These are phyloP conservation scores for Caenorhabditis wallacei DNA, from an alignment of 2,888 invertebrate species.

Conservation along the genomic window DNA sequence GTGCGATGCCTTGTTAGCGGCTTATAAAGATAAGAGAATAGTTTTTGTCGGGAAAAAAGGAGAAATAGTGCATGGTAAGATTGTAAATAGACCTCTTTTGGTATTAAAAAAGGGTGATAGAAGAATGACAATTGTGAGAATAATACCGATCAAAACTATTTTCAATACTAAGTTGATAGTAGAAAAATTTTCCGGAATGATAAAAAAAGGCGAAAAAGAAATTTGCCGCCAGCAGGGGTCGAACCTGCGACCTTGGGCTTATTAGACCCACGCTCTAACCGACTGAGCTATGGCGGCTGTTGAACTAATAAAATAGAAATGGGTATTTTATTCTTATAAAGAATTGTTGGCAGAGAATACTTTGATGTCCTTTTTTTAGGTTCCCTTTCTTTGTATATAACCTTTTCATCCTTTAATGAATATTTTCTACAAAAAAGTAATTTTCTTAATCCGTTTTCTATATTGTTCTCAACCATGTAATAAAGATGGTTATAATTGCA, in stretches of 20 bases:
- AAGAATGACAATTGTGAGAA: too few relatives aligned
- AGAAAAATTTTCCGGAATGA: background rate
- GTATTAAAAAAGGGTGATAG: background rate
- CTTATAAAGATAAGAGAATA: background rate
- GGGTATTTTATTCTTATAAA: background rate
- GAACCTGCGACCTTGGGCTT: slow-evolving; percentile 83
- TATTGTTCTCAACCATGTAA: too few relatives aligned
- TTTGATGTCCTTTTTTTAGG: too few relatives aligned
- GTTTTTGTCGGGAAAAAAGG: background rate
- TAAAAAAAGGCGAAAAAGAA: slow-evolving; percentile 5
- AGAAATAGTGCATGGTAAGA: background rate
- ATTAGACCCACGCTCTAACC: slow-evolving; percentile 83
- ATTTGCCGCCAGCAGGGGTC: slow-evolving; percentile 82
- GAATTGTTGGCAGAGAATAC: background rate
- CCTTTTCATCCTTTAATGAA: too few relatives aligned
- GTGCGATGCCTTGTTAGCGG: background rate
- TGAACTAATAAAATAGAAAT: background rate
- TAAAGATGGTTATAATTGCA: too few relatives aligned
- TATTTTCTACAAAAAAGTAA: too few relatives aligned
- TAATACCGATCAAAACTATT: too few relatives aligned
- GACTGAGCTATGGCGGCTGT: slow-evolving; percentile 81
- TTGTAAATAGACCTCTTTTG: background rate
- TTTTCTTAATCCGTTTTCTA: too few relatives aligned
- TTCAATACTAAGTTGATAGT: background rate
- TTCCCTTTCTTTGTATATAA: too few relatives aligned